Percentiles rank a stretch among this genome's conserved stretches.
Evolutionary conservation across 2,797 vertebrate species (phyloP).

Genomic region (Amblyopsis hoosieri): DNA sequence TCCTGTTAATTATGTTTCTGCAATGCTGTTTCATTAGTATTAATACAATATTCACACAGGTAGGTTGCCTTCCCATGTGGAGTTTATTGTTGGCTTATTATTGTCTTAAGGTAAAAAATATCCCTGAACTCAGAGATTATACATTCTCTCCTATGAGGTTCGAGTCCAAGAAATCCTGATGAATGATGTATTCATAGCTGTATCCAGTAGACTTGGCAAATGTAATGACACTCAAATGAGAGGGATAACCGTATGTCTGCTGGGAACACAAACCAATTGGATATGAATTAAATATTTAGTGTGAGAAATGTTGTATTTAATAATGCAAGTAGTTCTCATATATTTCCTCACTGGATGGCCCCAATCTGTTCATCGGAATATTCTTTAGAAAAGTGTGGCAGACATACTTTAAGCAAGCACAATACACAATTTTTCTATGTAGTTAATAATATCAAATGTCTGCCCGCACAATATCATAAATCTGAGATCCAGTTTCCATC

Average conservation of each 20-base stretch:
- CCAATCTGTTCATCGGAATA: slow-evolving; percentile 52
- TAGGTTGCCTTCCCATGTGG: no score
- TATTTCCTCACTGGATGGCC: slow-evolving; percentile 70
- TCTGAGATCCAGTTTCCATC: no score
- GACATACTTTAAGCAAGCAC: slow-evolving; percentile 21
- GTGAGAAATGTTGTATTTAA: slow-evolving; percentile 76
- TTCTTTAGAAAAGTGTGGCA: slow-evolving; percentile 42
- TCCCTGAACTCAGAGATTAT: slow-evolving; percentile 26
- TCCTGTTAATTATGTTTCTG: background rate
- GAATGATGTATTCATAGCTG: slow-evolving; percentile 66
- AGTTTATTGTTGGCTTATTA: no score
- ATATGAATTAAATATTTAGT: slow-evolving; percentile 81
- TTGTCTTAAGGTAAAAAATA: slow-evolving; percentile 14
- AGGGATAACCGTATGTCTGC: slow-evolving; percentile 76
- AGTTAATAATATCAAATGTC: no score
- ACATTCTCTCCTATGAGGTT: slow-evolving; percentile 53
- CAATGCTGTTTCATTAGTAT: slow-evolving; percentile 25
- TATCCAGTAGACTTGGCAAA: slow-evolving; percentile 75
- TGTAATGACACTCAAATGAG: slow-evolving; percentile 80
- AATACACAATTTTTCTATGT: slow-evolving; percentile 1
- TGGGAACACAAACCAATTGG: slow-evolving; percentile 74
- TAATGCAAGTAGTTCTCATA: slow-evolving; percentile 73
- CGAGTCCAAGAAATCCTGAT: slow-evolving; percentile 62
- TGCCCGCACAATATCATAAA: background rate
- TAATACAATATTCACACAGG: background rate